Percentiles rank a stretch among this genome's conserved stretches.
These are phyloP conservation scores for Drosophila tani DNA, from an alignment of 1,140 invertebrate species.

Conservation along the genomic window DNA sequence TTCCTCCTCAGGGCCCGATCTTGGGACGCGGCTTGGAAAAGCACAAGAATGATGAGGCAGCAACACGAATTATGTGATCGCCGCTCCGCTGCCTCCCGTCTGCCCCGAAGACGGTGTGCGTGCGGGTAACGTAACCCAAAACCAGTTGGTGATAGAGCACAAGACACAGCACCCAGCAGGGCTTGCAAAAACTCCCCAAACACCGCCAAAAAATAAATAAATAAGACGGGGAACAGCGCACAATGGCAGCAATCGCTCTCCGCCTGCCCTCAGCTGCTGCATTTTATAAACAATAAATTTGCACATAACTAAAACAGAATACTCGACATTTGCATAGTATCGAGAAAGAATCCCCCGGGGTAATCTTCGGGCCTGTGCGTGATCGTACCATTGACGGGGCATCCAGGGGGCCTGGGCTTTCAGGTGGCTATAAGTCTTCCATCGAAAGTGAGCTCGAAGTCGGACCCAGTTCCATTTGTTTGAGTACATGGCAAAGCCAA, in stretches of 20 bases:
- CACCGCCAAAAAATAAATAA: conserved; percentile 44
- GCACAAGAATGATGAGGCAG: conserved; percentile 80
- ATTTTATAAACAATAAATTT: conserved; percentile 72
- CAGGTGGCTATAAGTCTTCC: background rate
- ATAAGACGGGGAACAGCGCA: conserved; percentile 38
- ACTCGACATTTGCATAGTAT: conserved; percentile 66
- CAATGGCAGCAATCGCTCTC: conserved; percentile 59
- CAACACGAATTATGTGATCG: conserved; percentile 82
- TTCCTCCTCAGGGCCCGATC: conserved; percentile 46
- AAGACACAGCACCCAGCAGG: conserved; percentile 36
- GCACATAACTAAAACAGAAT: conserved; percentile 72
- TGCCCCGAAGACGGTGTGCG: conserved; percentile 59
- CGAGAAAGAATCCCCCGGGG: conserved; percentile 29
- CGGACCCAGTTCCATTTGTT: background rate
- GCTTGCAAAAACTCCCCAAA: conserved; percentile 54
- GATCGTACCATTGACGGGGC: conserved; percentile 24
- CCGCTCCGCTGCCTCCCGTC: conserved; percentile 54
- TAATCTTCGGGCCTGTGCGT: conserved; percentile 29
- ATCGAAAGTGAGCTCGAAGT: background rate
- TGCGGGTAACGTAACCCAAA: conserved; percentile 78
- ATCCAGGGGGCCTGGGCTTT: background rate
- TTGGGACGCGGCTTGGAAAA: conserved; percentile 60
- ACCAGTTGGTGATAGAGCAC: conserved; percentile 76
- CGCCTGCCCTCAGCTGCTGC: conserved; percentile 2
- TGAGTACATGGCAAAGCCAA: background rate